These are phyloP conservation scores for Neogale vison DNA, from an alignment of 2,113 vertebrate genomes.

Conservation along the genomic window DNA sequence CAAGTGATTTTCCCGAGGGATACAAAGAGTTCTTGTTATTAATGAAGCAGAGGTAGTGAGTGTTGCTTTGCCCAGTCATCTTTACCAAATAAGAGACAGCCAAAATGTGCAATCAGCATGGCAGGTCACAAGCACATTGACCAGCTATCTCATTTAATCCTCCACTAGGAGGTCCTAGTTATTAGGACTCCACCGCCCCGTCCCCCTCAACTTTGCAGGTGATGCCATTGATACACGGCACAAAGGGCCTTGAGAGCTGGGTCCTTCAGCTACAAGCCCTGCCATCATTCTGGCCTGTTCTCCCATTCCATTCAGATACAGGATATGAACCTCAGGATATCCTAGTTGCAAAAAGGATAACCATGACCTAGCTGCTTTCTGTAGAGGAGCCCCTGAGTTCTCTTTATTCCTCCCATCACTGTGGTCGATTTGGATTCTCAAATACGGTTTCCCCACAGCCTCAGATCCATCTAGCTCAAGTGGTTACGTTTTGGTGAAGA, in stretches of 20 bases:
- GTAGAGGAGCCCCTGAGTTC: not conserved
- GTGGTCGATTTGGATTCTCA: not conserved
- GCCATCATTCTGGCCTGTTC: not conserved
- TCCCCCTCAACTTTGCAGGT: not conserved
- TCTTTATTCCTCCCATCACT: not conserved
- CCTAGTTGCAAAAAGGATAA: not conserved
- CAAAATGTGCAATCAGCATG: not conserved
- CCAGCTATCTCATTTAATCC: not conserved
- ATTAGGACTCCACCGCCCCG: not conserved
- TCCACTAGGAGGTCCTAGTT: not conserved
- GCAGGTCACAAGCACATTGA: not conserved
- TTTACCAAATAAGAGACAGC: not conserved
- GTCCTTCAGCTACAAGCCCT: not conserved
- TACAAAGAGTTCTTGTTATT: not conserved
- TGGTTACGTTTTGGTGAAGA: not conserved
- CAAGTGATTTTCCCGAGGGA: conserved; percentile 53
- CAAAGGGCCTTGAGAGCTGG: not conserved
- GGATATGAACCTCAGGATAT: not conserved
- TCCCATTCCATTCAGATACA: not conserved
- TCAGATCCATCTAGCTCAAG: not conserved
- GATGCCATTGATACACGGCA: not conserved
- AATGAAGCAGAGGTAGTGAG: not conserved
- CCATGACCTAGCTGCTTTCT: not conserved
- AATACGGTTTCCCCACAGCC: not conserved
- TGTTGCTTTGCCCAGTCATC: not conserved